These are phyloP conservation scores for Protosalanx chinensis DNA, from an alignment of 2,797 vertebrate species.

Conservation along the genomic window DNA sequence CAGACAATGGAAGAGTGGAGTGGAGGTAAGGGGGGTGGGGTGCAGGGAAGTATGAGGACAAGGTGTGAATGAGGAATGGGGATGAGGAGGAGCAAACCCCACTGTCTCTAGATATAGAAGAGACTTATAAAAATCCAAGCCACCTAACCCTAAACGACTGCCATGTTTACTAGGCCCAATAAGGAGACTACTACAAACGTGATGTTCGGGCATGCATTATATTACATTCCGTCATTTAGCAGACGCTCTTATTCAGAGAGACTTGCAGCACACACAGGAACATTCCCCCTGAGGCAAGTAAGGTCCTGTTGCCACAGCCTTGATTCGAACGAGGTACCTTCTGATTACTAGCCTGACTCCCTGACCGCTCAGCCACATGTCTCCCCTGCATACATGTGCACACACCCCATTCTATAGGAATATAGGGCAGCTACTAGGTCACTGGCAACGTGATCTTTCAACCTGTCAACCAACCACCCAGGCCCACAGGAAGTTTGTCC, in stretches of 20 bases:
- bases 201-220: neutral
- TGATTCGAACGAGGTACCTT: too few species aligned
- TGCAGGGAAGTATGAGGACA: slow-evolving; percentile 15
- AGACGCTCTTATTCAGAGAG: too few species aligned
- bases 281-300: too few species aligned
- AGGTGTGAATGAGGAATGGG: slow-evolving; percentile 36
- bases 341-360: too few species aligned
- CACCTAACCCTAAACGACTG: neutral
- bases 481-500: slow-evolving; percentile 60
- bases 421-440: neutral
- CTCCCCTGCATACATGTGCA: neutral
- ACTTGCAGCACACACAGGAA: too few species aligned
- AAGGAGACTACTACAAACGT: neutral
- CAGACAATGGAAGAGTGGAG: neutral
- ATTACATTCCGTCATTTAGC: too few species aligned
- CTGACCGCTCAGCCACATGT: too few species aligned
- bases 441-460: neutral
- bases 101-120: neutral
- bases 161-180: neutral
- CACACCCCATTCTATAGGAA: slow-evolving; percentile 9
- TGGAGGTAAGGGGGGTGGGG: neutral
- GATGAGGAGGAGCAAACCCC: neutral
- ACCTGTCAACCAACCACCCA: slow-evolving; percentile 14
- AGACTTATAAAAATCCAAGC: neutral
- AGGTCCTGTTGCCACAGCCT: too few species aligned